phyloP scores from a whole-genome alignment of 2,888 invertebrate genomes.

The Aradus depressus region DNA sequence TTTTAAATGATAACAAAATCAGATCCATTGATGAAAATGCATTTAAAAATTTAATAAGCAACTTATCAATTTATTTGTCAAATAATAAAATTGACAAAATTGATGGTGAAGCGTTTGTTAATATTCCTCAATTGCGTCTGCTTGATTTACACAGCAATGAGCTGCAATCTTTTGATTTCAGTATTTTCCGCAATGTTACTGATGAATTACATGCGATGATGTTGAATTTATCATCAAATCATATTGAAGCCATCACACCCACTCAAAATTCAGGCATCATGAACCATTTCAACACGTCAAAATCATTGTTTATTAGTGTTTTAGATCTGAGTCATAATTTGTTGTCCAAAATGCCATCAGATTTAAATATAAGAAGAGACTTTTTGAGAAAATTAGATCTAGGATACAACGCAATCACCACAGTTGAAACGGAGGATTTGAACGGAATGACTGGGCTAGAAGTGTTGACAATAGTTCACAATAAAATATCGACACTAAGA shows the following conservation, averaged over 20 bases:
- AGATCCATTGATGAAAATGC: conserved; percentile 55
- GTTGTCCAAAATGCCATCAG: conserved; percentile 48
- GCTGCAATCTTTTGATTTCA: conserved; percentile 54
- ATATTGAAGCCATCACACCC: conserved; percentile 39
- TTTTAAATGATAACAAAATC: conserved; percentile 67
- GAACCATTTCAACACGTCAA: conserved; percentile 37
- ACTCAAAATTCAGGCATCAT: background rate
- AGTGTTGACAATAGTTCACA: conserved; percentile 59
- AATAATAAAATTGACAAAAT: conserved; percentile 66
- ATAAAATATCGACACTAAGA: conserved; percentile 58
- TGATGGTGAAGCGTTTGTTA: conserved; percentile 58
- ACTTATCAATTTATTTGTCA: conserved; percentile 70
- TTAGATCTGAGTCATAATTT: conserved; percentile 61
- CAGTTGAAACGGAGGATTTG: conserved; percentile 61
- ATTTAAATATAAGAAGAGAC: conserved; percentile 51
- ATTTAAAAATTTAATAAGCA: conserved; percentile 63
- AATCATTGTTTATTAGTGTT: conserved; percentile 48
- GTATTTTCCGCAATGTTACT: conserved; percentile 56
- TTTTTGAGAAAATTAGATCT: conserved; percentile 57
- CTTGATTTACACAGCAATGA: conserved; percentile 72
- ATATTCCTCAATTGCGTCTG: conserved; percentile 61
- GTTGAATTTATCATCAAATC: conserved; percentile 65
- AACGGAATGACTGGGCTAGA: conserved; percentile 58
- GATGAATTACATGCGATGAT: conserved; percentile 52
- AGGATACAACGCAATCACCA: conserved; percentile 59